Conservation (phyloP, 2,113 vertebrate species). For the Nematolebias whitei region DNA sequence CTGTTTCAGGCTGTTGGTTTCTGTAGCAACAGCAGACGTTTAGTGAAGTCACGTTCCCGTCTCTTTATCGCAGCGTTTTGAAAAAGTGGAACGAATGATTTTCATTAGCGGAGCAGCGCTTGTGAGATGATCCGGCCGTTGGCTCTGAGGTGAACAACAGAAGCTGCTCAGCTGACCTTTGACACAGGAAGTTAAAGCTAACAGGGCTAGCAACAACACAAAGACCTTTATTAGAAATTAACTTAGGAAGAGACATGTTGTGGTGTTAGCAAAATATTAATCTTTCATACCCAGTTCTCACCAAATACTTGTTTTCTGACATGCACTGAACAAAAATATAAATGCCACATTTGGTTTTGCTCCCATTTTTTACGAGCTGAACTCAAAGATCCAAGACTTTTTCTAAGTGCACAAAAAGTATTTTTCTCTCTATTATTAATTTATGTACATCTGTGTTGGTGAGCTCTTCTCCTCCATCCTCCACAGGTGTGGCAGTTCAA, state of each 20-base stretch:
- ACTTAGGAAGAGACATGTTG: neutral
- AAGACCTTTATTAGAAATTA: neutral
- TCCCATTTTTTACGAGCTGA: too few species aligned
- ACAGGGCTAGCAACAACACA: neutral
- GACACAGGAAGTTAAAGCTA: conserved; percentile 3
- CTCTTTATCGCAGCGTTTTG: conserved; percentile 9
- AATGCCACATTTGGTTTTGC: too few species aligned
- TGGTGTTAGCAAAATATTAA: too few species aligned
- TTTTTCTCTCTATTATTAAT: too few species aligned
- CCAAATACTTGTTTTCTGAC: too few species aligned
- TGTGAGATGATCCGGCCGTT: neutral
- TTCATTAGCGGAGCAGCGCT: conserved; percentile 38
- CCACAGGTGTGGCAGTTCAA: too few species aligned
- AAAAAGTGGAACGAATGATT: conserved; percentile 35
- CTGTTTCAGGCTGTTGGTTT: conserved; percentile 33
- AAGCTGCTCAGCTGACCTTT: neutral
- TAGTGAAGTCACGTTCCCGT: conserved; percentile 17
- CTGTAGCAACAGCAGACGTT: conserved; percentile 25
- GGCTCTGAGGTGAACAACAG: conserved; percentile 8
- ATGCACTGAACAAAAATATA: too few species aligned
- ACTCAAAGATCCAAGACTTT: too few species aligned
- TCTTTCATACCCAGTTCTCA: too few species aligned
- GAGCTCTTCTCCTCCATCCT: too few species aligned
- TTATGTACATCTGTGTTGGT: too few species aligned
- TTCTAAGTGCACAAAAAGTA: too few species aligned